These are phyloP conservation scores for Atrina japonica DNA, from an alignment of 2,888 invertebrate genomes.

Conservation along the genomic window DNA sequence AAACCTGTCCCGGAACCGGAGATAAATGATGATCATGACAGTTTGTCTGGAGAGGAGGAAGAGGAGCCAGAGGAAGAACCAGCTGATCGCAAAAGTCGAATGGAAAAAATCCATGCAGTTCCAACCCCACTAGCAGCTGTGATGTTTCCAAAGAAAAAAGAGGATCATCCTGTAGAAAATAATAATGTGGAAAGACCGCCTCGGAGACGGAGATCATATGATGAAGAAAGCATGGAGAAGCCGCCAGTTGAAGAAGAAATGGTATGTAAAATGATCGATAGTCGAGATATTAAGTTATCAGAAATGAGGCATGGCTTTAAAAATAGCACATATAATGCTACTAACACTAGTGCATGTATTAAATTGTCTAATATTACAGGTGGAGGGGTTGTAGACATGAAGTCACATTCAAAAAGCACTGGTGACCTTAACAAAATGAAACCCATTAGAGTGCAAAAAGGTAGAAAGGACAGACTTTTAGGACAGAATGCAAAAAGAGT, in stretches of 20 bases:
- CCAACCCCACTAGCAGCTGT: constrained; percentile 57
- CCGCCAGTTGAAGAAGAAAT: constrained; percentile 29
- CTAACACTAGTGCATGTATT: too few species aligned
- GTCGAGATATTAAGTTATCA: not conserved
- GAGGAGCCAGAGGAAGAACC: constrained; percentile 39
- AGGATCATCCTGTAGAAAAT: constrained; percentile 23
- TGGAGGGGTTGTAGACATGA: too few species aligned
- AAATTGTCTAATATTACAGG: too few species aligned
- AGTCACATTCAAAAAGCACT: too few species aligned
- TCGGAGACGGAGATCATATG: constrained; percentile 8
- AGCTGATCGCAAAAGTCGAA: constrained; percentile 48
- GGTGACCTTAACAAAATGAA: too few species aligned
- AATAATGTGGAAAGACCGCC: constrained; percentile 18
- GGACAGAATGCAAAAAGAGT: constrained; percentile 2
- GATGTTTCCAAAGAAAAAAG: constrained; percentile 7
- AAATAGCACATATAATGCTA: too few species aligned
- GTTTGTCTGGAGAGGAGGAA: constrained; percentile 3
- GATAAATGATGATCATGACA: constrained; percentile 2
- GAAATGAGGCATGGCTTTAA: too few species aligned
- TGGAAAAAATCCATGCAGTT: constrained; percentile 62
- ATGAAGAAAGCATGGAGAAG: constrained; percentile 32
- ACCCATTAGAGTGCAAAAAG: too few species aligned
- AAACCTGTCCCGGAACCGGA: constrained; percentile 23
- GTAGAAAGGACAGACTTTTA: too few species aligned
- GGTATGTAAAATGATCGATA: constrained; percentile 30